Conservation (phyloP, 2,888 invertebrate genomes). For the Amiota minor region DNA sequence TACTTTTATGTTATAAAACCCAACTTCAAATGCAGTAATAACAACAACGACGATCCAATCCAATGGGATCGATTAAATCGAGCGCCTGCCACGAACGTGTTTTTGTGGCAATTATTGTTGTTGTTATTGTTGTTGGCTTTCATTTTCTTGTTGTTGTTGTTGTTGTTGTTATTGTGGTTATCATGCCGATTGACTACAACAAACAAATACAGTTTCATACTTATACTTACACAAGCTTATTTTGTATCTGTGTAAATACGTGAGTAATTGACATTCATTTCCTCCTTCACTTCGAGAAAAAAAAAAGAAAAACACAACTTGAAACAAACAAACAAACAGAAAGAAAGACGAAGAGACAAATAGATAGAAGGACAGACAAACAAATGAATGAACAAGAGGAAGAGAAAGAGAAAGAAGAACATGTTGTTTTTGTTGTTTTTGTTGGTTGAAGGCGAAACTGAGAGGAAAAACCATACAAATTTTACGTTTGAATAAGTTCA, state of each 20-base stretch:
- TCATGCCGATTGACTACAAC: not conserved
- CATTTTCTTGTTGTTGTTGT: not conserved
- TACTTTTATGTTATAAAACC: no score
- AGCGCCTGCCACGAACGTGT: conserved; percentile 16
- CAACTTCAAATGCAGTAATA: not conserved
- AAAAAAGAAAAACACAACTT: not conserved
- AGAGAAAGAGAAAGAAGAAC: no score
- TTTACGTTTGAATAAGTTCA: conserved; percentile 33
- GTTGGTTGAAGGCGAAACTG: not conserved
- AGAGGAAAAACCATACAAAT: conserved; percentile 32
- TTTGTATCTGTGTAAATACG: conserved; percentile 40
- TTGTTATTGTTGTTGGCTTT: not conserved
- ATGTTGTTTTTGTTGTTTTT: no score
- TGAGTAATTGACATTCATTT: conserved; percentile 59
- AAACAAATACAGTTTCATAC: not conserved
- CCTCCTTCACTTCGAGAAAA: conserved; percentile 47
- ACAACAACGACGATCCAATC: not conserved
- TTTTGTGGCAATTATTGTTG: conserved; percentile 16
- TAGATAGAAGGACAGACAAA: not conserved
- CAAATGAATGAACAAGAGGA: not conserved
- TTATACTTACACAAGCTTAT: conserved; percentile 31
- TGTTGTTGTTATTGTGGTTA: conserved; percentile 8
- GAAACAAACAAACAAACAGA: conserved; percentile 13
- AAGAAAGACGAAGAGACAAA: not conserved
- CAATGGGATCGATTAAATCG: no score